Percentiles rank a stretch among this genome's conserved stretches.
These are phyloP conservation scores for Hemichromis elongatus DNA, from an alignment of 2,113 vertebrate genomes.

Conservation along the genomic window DNA sequence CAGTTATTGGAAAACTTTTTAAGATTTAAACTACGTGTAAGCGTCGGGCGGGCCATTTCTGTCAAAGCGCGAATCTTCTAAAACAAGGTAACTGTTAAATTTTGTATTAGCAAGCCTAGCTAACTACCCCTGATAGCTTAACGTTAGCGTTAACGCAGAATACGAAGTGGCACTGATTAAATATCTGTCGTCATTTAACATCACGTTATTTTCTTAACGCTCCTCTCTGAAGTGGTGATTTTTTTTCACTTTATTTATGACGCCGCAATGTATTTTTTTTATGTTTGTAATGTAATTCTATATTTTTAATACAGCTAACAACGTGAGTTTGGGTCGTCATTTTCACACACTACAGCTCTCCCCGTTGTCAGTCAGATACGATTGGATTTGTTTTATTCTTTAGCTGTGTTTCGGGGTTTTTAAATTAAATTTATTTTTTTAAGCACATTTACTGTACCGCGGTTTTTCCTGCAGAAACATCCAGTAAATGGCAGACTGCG, in stretches of 20 bases:
- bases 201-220: not conserved
- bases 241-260: not conserved
- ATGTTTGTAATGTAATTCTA: not conserved
- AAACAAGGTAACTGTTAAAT: slow-evolving; percentile 64
- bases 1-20: not conserved
- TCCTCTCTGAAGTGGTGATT: too few relatives aligned
- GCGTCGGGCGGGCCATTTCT: not conserved
- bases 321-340: slow-evolving; percentile 15
- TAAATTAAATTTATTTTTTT: not conserved
- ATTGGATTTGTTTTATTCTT: not conserved
- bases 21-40: not conserved
- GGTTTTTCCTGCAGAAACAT: not conserved
- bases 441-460: not conserved
- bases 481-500: not conserved
- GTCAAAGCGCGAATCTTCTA: slow-evolving; percentile 28
- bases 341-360: not conserved
- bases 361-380: not conserved
- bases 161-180: not conserved
- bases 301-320: not conserved
- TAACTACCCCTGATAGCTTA: slow-evolving; percentile 55
- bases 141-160: slow-evolving; percentile 11
- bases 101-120: slow-evolving; percentile 54
- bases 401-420: not conserved
- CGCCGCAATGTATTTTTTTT: not conserved
- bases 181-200: not conserved